Base-by-base conservation (phyloP, 1,140 invertebrate genomes). In the Brachionus angularis region DNA sequence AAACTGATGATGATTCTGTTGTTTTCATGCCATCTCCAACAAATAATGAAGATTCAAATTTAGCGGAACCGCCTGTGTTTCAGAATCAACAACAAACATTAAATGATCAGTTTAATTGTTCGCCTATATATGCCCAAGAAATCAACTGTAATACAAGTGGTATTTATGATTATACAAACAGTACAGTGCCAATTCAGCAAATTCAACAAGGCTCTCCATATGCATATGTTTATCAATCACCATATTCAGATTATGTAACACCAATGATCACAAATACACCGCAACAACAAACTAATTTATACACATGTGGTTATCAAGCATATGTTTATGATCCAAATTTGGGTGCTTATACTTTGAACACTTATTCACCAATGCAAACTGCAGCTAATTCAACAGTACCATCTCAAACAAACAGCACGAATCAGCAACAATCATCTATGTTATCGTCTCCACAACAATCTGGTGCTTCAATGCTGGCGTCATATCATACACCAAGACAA, bases 401-500 rank as follows among this genome's bases (percentile, higher is more conserved):
- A 36, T n/a, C 39, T 16, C 10, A 10, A 42, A 16, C 39, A 42
- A 16, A 10, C 39, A 42, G 39, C 39, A 42, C 39, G 16, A 42
- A 39, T 10, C 55, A 58, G 14, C 23, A 29, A n/a, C 53, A 62
- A 42, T 10, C 39, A 10, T 16, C 39, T 10, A 10, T 42, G 39
- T 29, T 62, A 10, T 39, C 58, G 2, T 62, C 58, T 1, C 58
- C 58, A 44, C 58, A 46, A 18, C 62, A 67, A 21, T 16, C 10
- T 10, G n/a, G n/a, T n/a, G 18, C 39, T 12, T 47, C 42, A n/a
- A 5, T 67, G 29, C 42, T 67, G 5, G 42, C 29, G 16, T 67
- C 62, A 1, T 67, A 67, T 27, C 62, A 67, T 18, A 67, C 62
- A 18, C 62, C 62, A 23, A 39, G 42, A 47, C 62, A 67, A 21